Evolutionary conservation across 2,797 vertebrate species (phyloP).

Genomic region (Alcedo quadribrachys): DNA sequence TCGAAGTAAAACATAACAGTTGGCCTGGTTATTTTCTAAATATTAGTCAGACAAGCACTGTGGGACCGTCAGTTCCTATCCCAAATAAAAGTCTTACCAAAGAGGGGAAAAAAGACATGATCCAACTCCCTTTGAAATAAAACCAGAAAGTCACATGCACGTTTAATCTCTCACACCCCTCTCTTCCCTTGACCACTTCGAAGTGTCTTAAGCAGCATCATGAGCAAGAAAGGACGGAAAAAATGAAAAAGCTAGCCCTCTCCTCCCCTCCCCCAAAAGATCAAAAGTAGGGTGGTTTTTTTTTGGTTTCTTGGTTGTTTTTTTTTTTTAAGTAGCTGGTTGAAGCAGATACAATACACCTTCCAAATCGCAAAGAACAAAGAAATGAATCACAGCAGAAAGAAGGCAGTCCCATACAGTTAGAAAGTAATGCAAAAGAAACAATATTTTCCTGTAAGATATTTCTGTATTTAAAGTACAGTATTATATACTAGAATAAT

Average conservation of each 20-base stretch:
- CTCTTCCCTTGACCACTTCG: slow-evolving; percentile 54
- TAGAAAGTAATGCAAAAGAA: slow-evolving; percentile 68
- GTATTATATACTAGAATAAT: slow-evolving; percentile 30
- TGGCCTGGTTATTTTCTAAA: slow-evolving; percentile 60
- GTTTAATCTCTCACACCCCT: slow-evolving; percentile 61
- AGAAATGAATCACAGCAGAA: slow-evolving; percentile 51
- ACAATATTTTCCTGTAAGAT: slow-evolving; percentile 40
- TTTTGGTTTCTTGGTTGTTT: slow-evolving; percentile 9
- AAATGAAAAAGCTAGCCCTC: slow-evolving; percentile 28
- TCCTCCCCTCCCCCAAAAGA: slow-evolving; percentile 60
- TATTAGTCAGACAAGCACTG: slow-evolving; percentile 52
- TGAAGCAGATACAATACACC: slow-evolving; percentile 68
- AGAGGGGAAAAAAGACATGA: slow-evolving; percentile 45
- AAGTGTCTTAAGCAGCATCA: slow-evolving; percentile 52
- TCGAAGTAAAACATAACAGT: slow-evolving; percentile 63
- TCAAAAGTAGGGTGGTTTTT: slow-evolving; percentile 53
- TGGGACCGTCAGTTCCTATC: slow-evolving; percentile 47
- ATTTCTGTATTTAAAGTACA: slow-evolving; percentile 45
- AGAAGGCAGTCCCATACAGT: slow-evolving; percentile 41
- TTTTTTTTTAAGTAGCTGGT: slow-evolving; percentile 55
- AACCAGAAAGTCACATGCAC: slow-evolving; percentile 62
- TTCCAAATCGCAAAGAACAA: slow-evolving; percentile 71
- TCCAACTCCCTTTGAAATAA: slow-evolving; percentile 69
- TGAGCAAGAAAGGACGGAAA: neutral
- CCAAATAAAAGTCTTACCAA: slow-evolving; percentile 68